Base-by-base conservation (phyloP, 64 coral and sea anemone genomes). In the Porites australiensis region DNA sequence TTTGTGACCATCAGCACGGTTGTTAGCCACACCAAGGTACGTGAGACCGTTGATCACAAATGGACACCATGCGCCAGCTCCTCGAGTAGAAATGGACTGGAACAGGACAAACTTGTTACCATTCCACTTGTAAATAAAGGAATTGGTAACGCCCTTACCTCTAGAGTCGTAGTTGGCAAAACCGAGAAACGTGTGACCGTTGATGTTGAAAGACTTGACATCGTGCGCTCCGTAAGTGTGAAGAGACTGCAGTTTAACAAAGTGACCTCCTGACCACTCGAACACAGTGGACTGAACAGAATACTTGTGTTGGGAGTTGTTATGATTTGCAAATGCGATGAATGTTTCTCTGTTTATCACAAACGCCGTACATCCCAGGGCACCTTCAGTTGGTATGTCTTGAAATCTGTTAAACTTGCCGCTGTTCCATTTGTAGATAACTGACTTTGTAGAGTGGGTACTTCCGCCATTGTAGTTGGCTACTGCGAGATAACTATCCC, bases 131-230 rank as follows among this genome's bases (percentile, higher is more conserved):
- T 49, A 84, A 50, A 84, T 67, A 14, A 50, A 68, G 3, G 82
- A 66, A 44, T 50, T 13, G 14, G 66, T 65, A 43, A 68, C 67
- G 47, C 46, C 2, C 13, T 45, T 46, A 11, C 60, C 10, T 37
- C 13, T 3, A 37, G 61, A 50, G 0, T 70, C 73, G 27, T 73
- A 72, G 77, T 73, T 82, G 50, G 82, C 72, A 15, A 74, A 78
- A 58, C 53, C 79, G 10, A 91, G 52, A 23, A 82, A 91, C 45
- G 73, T 91, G 19, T 91, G 77, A 23, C 77, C 89, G 52, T 91
- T 91, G 57, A 82, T 62, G n/a, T 65, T 82, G 43, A 91, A 83
- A 44, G 77, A 57, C 44, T 72, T 59, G 50, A 91, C 64, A 65
- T 91, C 89, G 18, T 58, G 82, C 15, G 37, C 79, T 2, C 78